Percentiles rank a stretch among this genome's conserved stretches.
These are phyloP conservation scores for Cacatua alba DNA, from an alignment of 2,113 vertebrate species.

Conservation along the genomic window DNA sequence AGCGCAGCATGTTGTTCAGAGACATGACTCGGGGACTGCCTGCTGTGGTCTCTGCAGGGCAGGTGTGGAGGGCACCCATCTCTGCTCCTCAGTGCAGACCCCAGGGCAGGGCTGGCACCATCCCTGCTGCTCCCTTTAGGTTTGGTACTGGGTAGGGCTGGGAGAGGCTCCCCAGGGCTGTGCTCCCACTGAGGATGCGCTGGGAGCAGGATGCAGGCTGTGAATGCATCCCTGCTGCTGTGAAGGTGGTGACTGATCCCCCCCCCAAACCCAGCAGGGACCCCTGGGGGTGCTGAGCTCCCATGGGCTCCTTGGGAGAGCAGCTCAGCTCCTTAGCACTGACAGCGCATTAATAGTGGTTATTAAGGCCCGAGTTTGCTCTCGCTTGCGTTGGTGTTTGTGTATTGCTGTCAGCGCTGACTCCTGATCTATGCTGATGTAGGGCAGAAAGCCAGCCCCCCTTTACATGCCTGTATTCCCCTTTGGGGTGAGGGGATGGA, in stretches of 20 bases:
- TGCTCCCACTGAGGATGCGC: background rate
- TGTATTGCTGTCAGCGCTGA: rapidly evolving
- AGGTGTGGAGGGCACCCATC: background rate
- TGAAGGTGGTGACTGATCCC: rapidly evolving
- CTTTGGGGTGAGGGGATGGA: background rate
- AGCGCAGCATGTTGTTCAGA: background rate
- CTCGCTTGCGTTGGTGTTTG: background rate
- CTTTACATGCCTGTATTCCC: rapidly evolving
- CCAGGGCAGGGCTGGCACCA: background rate
- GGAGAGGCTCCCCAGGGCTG: background rate
- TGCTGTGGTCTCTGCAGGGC: background rate
- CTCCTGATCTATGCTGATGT: background rate
- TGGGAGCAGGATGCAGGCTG: rapidly evolving
- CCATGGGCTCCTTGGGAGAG: background rate
- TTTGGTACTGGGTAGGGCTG: background rate
- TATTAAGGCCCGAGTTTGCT: background rate
- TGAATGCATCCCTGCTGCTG: background rate
- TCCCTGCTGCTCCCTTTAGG: rapidly evolving
- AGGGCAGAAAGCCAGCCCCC: background rate
- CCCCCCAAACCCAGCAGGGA: background rate
- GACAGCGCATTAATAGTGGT: background rate
- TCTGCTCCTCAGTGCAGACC: background rate
- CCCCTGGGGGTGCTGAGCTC: background rate
- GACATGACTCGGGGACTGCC: background rate
- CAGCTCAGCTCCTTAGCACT: background rate